Conservation (phyloP, 2,113 vertebrate species). For the Osmerus eperlanus region DNA sequence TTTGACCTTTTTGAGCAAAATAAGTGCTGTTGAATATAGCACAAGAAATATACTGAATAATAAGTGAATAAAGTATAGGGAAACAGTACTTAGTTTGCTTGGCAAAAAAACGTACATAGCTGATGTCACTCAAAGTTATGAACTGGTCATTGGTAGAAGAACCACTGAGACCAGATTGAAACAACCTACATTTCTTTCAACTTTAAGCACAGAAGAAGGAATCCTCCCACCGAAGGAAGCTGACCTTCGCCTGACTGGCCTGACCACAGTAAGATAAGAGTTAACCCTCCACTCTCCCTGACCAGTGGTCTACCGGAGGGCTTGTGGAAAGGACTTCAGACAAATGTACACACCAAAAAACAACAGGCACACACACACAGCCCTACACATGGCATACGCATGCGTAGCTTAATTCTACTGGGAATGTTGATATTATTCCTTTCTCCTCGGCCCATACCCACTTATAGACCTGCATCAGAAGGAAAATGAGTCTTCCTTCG, state of each 20-base stretch:
- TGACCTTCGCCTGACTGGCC: conserved; percentile 24
- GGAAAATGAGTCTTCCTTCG: background rate
- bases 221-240: conserved; percentile 25
- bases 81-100: too few species aligned
- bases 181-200: background rate
- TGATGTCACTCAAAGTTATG: background rate
- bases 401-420: background rate
- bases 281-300: conserved; percentile 8
- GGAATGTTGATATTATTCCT: background rate
- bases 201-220: background rate
- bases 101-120: background rate
- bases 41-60: too few species aligned
- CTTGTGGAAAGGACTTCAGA: background rate
- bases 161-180: background rate
- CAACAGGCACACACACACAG: background rate
- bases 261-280: conserved; percentile 25
- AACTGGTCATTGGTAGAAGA: background rate
- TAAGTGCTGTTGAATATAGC: too few species aligned
- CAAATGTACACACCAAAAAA: background rate
- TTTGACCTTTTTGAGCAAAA: too few species aligned
- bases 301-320: background rate
- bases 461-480: background rate
- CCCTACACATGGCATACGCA: background rate
- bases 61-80: too few species aligned
- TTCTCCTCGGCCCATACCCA: background rate